phyloP scores from a whole-genome alignment of 1,140 invertebrate species.

The Uloborus diversus region DNA sequence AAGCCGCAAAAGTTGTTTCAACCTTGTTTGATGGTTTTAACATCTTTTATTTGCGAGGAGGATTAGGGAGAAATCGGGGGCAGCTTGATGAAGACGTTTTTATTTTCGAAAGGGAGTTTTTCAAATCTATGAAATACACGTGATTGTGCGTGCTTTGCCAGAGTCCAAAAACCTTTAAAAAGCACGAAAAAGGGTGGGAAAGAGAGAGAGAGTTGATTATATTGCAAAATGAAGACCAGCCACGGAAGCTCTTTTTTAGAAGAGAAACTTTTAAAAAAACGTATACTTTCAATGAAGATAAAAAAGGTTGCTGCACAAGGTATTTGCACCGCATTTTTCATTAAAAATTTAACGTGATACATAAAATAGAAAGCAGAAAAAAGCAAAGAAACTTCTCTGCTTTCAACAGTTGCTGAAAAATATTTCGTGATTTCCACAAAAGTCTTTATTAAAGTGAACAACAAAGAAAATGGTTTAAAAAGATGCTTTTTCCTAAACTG shows the following conservation, averaged over 20 bases:
- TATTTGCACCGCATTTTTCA: conserved; percentile 51
- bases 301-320: conserved; percentile 34
- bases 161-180: conserved; percentile 25
- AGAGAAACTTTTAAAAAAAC: conserved; percentile 47
- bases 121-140: conserved; percentile 41
- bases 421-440: conserved; percentile 50
- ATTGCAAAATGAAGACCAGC: conserved; percentile 49
- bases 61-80: background rate
- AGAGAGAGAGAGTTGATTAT: conserved; percentile 34
- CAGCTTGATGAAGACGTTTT: conserved; percentile 48
- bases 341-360: conserved; percentile 55
- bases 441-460: conserved; percentile 54
- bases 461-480: conserved; percentile 51
- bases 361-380: conserved; percentile 40
- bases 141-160: conserved; percentile 25
- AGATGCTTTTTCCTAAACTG: conserved; percentile 12
- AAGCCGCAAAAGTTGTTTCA: too few relatives aligned
- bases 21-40: background rate
- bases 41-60: background rate
- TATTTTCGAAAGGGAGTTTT: conserved; percentile 26
- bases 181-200: background rate
- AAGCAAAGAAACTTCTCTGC: conserved; percentile 19
- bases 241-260: conserved; percentile 36
- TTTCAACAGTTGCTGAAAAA: conserved; percentile 48
- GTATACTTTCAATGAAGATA: conserved; percentile 25